Conservation (phyloP, 2,113 vertebrate species). For the Sapajus apella region DNA sequence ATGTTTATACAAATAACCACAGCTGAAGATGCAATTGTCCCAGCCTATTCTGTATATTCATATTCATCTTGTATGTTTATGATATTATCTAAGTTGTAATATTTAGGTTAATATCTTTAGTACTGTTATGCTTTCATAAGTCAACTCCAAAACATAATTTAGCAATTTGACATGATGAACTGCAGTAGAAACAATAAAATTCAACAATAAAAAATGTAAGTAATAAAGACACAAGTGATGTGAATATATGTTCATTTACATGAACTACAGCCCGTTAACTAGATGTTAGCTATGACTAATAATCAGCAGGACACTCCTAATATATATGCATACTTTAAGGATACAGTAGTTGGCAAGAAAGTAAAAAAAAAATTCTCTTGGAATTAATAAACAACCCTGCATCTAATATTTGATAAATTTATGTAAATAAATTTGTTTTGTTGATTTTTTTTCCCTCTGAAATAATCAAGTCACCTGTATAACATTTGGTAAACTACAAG, state of each 20-base stretch:
- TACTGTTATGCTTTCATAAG: conserved; percentile 27
- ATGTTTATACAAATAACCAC: not conserved
- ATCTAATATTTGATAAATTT: not conserved
- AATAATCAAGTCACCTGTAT: not conserved
- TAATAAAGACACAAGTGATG: not conserved
- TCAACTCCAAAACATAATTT: not conserved
- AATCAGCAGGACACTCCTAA: not conserved
- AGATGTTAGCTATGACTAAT: not conserved
- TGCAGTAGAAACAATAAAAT: not conserved
- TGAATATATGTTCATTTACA: not conserved
- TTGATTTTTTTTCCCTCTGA: not conserved
- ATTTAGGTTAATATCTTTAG: conserved; percentile 46
- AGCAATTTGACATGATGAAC: not conserved
- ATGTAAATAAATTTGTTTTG: not conserved
- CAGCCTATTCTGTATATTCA: not conserved
- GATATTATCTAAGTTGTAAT: not conserved
- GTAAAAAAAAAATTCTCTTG: not conserved
- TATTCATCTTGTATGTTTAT: not conserved
- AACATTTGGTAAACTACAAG: not conserved
- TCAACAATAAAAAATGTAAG: not conserved
- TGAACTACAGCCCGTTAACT: not conserved
- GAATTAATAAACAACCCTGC: not conserved
- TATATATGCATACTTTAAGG: not conserved
- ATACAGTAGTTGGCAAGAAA: not conserved
- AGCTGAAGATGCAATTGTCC: not conserved